These are phyloP conservation scores for Cyaniris semiargus DNA, from an alignment of 2,888 invertebrate species.

Conservation along the genomic window DNA sequence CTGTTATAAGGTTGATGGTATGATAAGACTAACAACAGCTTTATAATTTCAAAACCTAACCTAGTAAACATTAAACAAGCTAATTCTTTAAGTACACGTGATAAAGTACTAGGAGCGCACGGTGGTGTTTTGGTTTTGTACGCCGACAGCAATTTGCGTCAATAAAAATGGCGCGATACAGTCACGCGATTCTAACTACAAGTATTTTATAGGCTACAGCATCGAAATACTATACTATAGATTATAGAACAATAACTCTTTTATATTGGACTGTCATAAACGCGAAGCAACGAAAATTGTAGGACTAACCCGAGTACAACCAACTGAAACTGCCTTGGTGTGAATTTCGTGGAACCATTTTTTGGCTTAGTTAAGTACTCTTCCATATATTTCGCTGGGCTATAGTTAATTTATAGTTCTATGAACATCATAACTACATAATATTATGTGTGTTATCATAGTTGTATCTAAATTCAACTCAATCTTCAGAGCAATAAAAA, in stretches of 20 bases:
- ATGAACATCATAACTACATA: neutral
- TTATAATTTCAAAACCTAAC: conserved; percentile 7
- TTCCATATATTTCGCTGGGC: no score
- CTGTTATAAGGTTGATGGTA: neutral
- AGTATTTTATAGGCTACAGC: conserved; percentile 1
- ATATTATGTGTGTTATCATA: neutral
- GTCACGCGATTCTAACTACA: conserved; percentile 21
- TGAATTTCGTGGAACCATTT: no score
- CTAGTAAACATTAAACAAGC: conserved; percentile 19
- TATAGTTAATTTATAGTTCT: neutral
- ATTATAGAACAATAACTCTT: neutral
- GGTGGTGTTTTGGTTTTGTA: conserved; percentile 25
- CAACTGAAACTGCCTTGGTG: no score
- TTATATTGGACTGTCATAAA: neutral
- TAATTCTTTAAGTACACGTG: conserved; percentile 17
- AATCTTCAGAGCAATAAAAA: no score
- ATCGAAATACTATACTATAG: neutral
- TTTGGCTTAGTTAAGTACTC: no score
- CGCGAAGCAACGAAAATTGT: neutral
- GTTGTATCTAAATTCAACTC: neutral
- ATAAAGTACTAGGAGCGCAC: conserved; percentile 28
- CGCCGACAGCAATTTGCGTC: conserved; percentile 30
- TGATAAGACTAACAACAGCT: neutral
- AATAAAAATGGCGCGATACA: conserved; percentile 30
- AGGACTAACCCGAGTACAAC: no score